phyloP scores from a whole-genome alignment of 2,797 vertebrate genomes.

The Chrosomus eos region DNA sequence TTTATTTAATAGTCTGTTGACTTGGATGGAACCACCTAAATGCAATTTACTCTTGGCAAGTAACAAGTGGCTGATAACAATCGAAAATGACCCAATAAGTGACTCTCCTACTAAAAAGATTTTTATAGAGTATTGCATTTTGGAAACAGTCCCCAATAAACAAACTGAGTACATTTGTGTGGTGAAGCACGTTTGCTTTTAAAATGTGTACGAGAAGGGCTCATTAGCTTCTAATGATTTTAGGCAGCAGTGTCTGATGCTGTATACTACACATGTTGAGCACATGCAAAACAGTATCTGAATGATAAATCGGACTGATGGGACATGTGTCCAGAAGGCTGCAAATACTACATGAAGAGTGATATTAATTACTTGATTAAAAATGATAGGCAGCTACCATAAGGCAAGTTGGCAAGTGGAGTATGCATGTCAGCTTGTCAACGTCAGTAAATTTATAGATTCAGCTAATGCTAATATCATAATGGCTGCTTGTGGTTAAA shows the following conservation, averaged over 20 bases:
- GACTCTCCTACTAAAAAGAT: slow-evolving; percentile 4
- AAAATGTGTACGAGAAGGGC: background rate
- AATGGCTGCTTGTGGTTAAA: background rate
- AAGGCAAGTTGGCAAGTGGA: slow-evolving; percentile 21
- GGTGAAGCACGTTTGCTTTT: slow-evolving; percentile 21
- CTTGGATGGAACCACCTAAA: slow-evolving; percentile 34
- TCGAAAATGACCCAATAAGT: slow-evolving; percentile 31
- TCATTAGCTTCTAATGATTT: slow-evolving; percentile 23
- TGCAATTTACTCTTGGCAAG: slow-evolving; percentile 32
- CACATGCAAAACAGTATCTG: slow-evolving; percentile 13
- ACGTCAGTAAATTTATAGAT: slow-evolving; percentile 6
- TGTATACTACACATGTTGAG: slow-evolving; percentile 25
- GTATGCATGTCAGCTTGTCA: slow-evolving; percentile 1
- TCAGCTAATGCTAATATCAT: background rate
- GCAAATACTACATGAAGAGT: background rate
- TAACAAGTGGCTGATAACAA: slow-evolving; percentile 33
- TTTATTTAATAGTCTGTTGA: slow-evolving; percentile 39
- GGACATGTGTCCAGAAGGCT: slow-evolving; percentile 3
- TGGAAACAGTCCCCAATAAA: slow-evolving; percentile 18
- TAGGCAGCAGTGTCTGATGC: slow-evolving; percentile 2
- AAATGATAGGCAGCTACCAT: slow-evolving; percentile 18
- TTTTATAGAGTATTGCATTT: slow-evolving; percentile 24
- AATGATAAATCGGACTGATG: slow-evolving; percentile 32
- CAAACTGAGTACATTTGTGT: slow-evolving; percentile 6
- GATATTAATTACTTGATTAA: slow-evolving; percentile 31